Percentiles rank a stretch among this genome's conserved stretches.
These are phyloP conservation scores for Astyanax mexicanus DNA, from an alignment of 2,797 vertebrate genomes.

Conservation along the genomic window DNA sequence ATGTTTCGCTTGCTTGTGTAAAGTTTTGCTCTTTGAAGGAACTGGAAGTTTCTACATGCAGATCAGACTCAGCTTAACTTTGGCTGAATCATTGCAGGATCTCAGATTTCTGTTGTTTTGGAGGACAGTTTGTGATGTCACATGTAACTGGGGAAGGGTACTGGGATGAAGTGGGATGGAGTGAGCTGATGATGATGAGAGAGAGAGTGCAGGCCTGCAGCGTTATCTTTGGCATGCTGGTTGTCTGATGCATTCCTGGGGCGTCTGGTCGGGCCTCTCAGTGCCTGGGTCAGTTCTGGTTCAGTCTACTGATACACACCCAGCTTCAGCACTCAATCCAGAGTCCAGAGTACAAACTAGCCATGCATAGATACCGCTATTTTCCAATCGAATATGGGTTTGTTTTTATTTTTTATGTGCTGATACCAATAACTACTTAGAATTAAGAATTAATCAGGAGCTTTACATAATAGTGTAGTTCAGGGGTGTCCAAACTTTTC, in stretches of 20 bases:
- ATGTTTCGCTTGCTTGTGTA: not conserved
- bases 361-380: too few relatives aligned
- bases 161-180: not conserved
- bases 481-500: too few relatives aligned
- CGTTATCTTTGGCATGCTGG: conserved; percentile 61
- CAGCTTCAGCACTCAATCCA: not conserved
- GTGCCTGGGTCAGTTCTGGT: conserved; percentile 39
- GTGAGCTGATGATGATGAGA: conserved; percentile 14
- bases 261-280: conserved; percentile 51
- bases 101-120: not conserved
- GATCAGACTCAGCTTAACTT: not conserved
- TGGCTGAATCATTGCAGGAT: not conserved
- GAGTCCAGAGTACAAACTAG: too few relatives aligned
- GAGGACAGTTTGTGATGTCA: not conserved
- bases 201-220: conserved; percentile 46
- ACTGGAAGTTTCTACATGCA: not conserved
- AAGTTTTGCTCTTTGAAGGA: not conserved
- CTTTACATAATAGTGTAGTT: too few relatives aligned
- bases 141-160: not conserved
- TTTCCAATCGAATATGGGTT: too few relatives aligned
- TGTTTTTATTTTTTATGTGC: too few relatives aligned
- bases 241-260: conserved; percentile 59
- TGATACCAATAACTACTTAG: too few relatives aligned
- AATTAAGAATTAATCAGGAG: too few relatives aligned
- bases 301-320: conserved; percentile 34